Evolutionary conservation across 2,113 vertebrate species (phyloP).

Genomic region (Eptesicus fuscus): DNA sequence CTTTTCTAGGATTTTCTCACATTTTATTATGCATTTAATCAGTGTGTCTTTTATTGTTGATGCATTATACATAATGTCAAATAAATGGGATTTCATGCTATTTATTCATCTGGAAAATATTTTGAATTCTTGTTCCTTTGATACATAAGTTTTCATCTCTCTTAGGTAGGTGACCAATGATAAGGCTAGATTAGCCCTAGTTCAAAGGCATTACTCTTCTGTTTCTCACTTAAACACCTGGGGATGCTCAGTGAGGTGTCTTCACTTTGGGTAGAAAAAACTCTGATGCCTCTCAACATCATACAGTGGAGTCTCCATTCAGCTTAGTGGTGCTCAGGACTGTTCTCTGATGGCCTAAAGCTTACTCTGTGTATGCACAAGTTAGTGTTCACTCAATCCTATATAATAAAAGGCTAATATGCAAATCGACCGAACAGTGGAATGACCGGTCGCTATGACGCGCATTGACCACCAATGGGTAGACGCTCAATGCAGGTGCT

Average conservation of each 20-base stretch:
- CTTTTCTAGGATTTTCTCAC: not conserved
- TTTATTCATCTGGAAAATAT: not conserved
- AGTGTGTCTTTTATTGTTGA: not conserved
- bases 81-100: not conserved
- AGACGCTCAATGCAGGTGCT: no score
- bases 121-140: not conserved
- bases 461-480: no score
- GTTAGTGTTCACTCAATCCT: not conserved
- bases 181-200: not conserved
- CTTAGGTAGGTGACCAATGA: not conserved
- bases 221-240: not conserved
- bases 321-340: not conserved
- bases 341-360: not conserved
- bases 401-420: no score
- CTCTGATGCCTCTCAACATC: not conserved
- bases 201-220: not conserved
- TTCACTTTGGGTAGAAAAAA: not conserved
- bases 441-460: no score
- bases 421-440: no score
- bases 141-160: not conserved
- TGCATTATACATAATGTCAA: not conserved
- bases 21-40: not conserved
- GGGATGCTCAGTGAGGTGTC: not conserved
- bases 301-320: not conserved
- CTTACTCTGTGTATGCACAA: not conserved